Evolutionary conservation across 2,797 vertebrate species (phyloP), one percentile per base, ranked within the genome.

Genomic region (Xerus rutilus): DNA sequence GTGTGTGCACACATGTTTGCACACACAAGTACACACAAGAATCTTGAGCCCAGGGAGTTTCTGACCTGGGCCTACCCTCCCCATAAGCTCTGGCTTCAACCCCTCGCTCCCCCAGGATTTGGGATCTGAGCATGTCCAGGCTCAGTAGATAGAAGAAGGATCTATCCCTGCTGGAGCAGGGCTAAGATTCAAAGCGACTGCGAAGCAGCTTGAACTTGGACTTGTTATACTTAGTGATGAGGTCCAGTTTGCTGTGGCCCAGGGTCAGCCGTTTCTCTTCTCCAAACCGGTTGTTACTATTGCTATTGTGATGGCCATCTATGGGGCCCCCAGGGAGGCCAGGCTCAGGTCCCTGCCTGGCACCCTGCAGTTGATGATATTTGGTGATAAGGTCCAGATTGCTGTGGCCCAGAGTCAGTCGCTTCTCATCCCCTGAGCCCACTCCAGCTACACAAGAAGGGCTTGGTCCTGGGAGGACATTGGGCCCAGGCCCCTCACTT

Each of bases 201-300:
- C 99, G 99, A 59, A 99, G 98, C 18, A 99, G 98, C 97, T 98
- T 99, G 93, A 98, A 97, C 96, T 99, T 99, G 97, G 99, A 97
- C 98, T 99, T 99, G 98, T 99, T 99, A 98, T 99, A 99, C 70
- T 99, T 99, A 97, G 99, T 99, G 96, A 99, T 99, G 96, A 99
- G 99, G 98, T 99, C 99, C 97, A 99, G 98, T 96, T 99, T 99
- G 98, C 99, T 99, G 98, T 99, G 99, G 59, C 99, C 99, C n/a
- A 99, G 98, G 2, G 99, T 99, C 99, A 99, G 98, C 73, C 99
- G 98, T 64, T 99, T 99, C 96, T 99, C 98, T 15, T 99, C 99
- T 14, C 99, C 98, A 0, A 15, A 98, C 70, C 99, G 0, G 45
- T 97, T 78, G 0, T 97, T 94, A 93, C 69, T 93, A 59, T 45